phyloP scores from a whole-genome alignment of 2,888 invertebrate species.

The Bombylius major region DNA sequence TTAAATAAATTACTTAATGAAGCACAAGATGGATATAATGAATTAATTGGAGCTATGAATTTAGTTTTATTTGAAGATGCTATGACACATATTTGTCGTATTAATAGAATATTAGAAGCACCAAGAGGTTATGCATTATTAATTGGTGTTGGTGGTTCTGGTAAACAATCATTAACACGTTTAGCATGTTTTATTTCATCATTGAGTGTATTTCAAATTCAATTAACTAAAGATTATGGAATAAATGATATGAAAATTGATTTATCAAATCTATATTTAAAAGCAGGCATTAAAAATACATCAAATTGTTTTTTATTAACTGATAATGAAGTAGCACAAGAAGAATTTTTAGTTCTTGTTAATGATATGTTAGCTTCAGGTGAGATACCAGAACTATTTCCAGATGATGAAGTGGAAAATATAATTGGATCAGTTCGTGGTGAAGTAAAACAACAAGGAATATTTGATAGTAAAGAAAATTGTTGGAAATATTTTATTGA shows the following conservation, averaged over 20 bases:
- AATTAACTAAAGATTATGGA: slow-evolving; percentile 78
- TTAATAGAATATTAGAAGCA: slow-evolving; percentile 83
- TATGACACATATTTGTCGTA: slow-evolving; percentile 82
- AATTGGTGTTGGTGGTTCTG: slow-evolving; percentile 90
- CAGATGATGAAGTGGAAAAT: slow-evolving; percentile 84
- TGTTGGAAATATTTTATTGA: slow-evolving; percentile 94
- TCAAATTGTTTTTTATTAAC: slow-evolving; percentile 84
- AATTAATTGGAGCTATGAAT: slow-evolving; percentile 82
- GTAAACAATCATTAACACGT: slow-evolving; percentile 83
- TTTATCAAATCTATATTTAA: slow-evolving; percentile 63
- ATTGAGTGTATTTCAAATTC: slow-evolving; percentile 86
- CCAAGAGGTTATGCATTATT: slow-evolving; percentile 85
- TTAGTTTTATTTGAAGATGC: slow-evolving; percentile 91
- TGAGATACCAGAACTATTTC: slow-evolving; percentile 79
- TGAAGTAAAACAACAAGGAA: slow-evolving; percentile 69
- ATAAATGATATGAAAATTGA: slow-evolving; percentile 67
- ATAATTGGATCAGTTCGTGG: slow-evolving; percentile 62
- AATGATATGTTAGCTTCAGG: slow-evolving; percentile 91
- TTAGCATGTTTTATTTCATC: slow-evolving; percentile 82
- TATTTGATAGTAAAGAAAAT: slow-evolving; percentile 77
- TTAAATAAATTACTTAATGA: slow-evolving; percentile 64
- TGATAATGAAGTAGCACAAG: slow-evolving; percentile 83
- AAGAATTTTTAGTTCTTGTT: slow-evolving; percentile 79
- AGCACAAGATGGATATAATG: slow-evolving; percentile 75
- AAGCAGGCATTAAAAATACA: slow-evolving; percentile 74